Conservation (phyloP, 2,113 vertebrate genomes). For the Ariopsis seemanni region DNA sequence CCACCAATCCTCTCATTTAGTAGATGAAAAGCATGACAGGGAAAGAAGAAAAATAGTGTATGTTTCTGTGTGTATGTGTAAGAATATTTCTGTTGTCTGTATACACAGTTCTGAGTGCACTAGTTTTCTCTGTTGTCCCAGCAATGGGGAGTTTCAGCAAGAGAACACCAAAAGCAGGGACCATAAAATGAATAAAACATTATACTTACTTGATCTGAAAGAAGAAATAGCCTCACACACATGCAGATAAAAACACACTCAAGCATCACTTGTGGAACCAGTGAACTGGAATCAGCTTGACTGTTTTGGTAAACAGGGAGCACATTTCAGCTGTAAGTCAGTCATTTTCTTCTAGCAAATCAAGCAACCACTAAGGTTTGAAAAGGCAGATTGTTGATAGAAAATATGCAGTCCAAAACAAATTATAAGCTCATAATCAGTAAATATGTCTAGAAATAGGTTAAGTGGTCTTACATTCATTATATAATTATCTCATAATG, state of each 20-base stretch:
- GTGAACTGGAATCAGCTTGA: constrained; percentile 6
- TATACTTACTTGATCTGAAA: constrained; percentile 42
- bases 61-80: constrained; percentile 8
- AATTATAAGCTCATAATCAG: background rate
- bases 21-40: background rate
- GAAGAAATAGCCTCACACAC: constrained; percentile 26
- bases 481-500: background rate
- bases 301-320: background rate
- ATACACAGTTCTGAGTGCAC: constrained; percentile 30
- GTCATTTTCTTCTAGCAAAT: constrained; percentile 2
- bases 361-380: background rate
- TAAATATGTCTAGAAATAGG: background rate
- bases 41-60: background rate
- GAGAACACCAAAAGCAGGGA: constrained; percentile 37
- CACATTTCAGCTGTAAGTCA: background rate
- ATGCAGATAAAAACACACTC: background rate
- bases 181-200: constrained; percentile 53
- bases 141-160: constrained; percentile 27
- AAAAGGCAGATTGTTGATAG: background rate
- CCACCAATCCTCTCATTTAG: background rate
- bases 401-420: background rate
- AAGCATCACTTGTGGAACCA: constrained; percentile 12
- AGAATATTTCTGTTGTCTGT: constrained; percentile 25
- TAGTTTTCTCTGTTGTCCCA: constrained; percentile 35
- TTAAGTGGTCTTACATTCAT: background rate